Base-by-base conservation (phyloP, 2,113 vertebrate species). In the Rhinichthys klamathensis region DNA sequence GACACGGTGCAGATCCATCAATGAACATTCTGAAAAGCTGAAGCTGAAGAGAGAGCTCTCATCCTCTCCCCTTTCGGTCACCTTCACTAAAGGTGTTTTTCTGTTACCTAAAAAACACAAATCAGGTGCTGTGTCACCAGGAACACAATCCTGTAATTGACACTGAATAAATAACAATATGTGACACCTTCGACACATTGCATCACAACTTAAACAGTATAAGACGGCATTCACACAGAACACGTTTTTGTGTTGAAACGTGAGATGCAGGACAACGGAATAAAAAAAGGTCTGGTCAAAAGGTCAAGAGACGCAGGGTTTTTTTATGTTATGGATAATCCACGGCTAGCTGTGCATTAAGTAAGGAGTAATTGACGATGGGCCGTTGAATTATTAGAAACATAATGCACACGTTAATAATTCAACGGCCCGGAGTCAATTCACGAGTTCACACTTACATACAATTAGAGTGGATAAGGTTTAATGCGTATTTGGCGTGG, bases 11-110 rank as follows among this genome's bases (percentile, higher is more conserved):
- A 75, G 78, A 74, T 90, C 88, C 5, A 89, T 32, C 75, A 89
- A 27, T 3, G 87, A 89, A 74, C 27, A 70, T 58, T 92, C 76
- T 70, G 58, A 79, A 49, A 94, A 92, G 51, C 2, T 23, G 82
- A 92, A 92, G 41, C 85, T 60, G 58, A 93, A 89, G 60, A 94
- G 93, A 8, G 86, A 91, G 83, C 87, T 90, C 32, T 85, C 88
- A 41, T 56, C 25, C 2, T 32, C 70, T 51, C 27, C 82, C 60
- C 74, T 3, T 23, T 82, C 82, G 3, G 76, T 58, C 30, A 5
- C 23, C 25, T 69, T 83, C 30, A 9, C 60, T 65, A 41, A 82
- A 25, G 73, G 12, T 77, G 60, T 79, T 16, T 87, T 32, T 44
- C 18, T 77, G 49, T 92, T 91, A 85, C 91, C 93, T 94, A 77